Conservation (phyloP, 2,888 invertebrate genomes). For the Drosophila rellima region DNA sequence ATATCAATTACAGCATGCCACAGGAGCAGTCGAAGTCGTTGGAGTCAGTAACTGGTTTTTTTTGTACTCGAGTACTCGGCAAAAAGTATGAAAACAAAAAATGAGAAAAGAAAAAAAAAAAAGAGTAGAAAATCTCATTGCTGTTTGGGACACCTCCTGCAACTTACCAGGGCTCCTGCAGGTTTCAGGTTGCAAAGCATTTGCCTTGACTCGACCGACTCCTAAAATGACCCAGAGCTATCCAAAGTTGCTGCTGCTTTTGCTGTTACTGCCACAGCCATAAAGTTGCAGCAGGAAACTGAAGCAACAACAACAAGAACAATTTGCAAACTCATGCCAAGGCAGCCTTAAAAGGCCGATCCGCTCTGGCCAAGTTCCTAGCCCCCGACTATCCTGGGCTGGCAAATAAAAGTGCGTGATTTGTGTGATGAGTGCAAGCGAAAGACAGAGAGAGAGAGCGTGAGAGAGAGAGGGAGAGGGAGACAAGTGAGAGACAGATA, state of each 20-base stretch:
- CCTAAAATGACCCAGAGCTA: slow-evolving; percentile 80
- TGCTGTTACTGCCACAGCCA: slow-evolving; percentile 55
- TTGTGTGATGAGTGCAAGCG: slow-evolving; percentile 64
- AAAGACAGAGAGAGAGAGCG: slow-evolving; percentile 24
- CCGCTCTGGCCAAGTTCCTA: slow-evolving; percentile 11
- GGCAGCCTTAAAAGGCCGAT: slow-evolving; percentile 77
- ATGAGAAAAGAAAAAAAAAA: slow-evolving; percentile 29
- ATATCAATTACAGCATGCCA: slow-evolving; percentile 82
- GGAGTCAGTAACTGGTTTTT: slow-evolving; percentile 72
- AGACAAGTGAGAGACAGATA: slow-evolving; percentile 40
- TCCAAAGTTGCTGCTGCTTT: slow-evolving; percentile 48
- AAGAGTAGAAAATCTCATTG: slow-evolving; percentile 44
- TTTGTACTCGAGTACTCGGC: slow-evolving; percentile 43
- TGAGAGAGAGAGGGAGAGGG: slow-evolving; percentile 15
- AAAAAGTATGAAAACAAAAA: slow-evolving; percentile 38
- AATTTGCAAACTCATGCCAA: slow-evolving; percentile 78
- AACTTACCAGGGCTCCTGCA: slow-evolving; percentile 62
- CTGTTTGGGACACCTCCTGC: slow-evolving; percentile 74
- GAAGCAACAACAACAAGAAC: slow-evolving; percentile 57
- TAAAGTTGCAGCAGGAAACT: slow-evolving; percentile 77
- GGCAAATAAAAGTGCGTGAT: slow-evolving; percentile 75
- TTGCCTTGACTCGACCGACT: slow-evolving; percentile 72
- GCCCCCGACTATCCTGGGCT: slow-evolving; percentile 5
- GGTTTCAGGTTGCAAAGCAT: slow-evolving; percentile 75
- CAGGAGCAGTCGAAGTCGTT: slow-evolving; percentile 65